phyloP scores from a whole-genome alignment of 92 coral and sea anemone species.

The Porites evermanni region DNA sequence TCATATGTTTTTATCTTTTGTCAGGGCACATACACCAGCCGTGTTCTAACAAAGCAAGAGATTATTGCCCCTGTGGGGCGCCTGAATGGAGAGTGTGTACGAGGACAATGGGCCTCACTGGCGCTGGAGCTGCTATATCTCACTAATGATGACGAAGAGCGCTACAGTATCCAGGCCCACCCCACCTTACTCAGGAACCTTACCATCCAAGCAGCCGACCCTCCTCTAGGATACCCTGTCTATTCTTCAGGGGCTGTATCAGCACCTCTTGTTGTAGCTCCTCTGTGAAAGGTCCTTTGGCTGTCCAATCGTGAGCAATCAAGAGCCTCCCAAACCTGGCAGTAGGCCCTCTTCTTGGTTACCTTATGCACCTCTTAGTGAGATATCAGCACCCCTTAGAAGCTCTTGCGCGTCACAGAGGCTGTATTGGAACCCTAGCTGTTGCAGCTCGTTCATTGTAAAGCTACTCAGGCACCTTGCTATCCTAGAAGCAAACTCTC shows the following conservation, averaged over 20 bases:
- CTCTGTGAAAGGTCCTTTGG: slow-evolving; percentile 32
- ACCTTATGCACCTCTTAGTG: too few relatives aligned
- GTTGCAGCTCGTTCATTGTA: too few relatives aligned
- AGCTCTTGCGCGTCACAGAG: too few relatives aligned
- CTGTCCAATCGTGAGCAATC: background rate
- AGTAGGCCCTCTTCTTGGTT: too few relatives aligned
- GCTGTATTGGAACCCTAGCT: too few relatives aligned
- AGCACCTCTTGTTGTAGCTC: slow-evolving; percentile 65
- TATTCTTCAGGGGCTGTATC: slow-evolving; percentile 88
- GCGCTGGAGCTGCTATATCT: slow-evolving; percentile 91
- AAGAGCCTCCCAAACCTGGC: background rate
- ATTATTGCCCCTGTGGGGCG: slow-evolving; percentile 84
- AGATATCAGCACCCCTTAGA: too few relatives aligned
- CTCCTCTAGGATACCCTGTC: slow-evolving; percentile 98
- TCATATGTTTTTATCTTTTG: background rate
- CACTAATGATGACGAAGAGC: slow-evolving; percentile 98
- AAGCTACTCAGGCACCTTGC: too few relatives aligned
- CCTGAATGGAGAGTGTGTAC: slow-evolving; percentile 91
- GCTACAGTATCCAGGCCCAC: slow-evolving; percentile 99
- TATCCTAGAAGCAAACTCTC: too few relatives aligned
- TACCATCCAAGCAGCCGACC: slow-evolving; percentile 97
- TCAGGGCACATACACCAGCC: slow-evolving; percentile 94
- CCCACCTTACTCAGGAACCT: slow-evolving; percentile 95
- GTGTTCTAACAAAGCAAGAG: slow-evolving; percentile 81
- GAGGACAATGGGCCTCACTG: slow-evolving; percentile 98